Percentiles rank a stretch among this genome's conserved stretches.
These are phyloP conservation scores for Zalophus californianus DNA, from an alignment of 2,797 vertebrate species.

Conservation along the genomic window DNA sequence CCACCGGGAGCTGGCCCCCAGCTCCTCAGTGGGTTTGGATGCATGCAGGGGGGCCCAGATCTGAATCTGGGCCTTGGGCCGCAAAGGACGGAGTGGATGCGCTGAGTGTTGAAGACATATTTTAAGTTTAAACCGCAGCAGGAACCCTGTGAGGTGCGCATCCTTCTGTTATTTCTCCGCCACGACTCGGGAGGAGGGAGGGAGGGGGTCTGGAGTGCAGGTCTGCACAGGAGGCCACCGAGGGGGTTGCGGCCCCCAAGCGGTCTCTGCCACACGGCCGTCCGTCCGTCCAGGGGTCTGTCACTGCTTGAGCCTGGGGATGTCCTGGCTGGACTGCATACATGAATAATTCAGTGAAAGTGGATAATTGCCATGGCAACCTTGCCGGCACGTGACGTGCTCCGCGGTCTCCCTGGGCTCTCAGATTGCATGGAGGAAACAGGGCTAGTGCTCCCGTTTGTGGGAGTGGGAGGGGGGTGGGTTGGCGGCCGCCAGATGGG, in stretches of 20 bases:
- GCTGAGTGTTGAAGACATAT: not conserved
- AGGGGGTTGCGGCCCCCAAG: accelerated
- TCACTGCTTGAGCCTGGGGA: not conserved
- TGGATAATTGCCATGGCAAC: conserved; percentile 81
- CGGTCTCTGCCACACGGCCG: not conserved
- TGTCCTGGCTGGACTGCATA: not conserved
- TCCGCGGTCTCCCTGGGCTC: conserved; percentile 26
- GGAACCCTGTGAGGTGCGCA: not conserved
- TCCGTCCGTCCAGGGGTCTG: conserved; percentile 50
- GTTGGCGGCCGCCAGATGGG: not conserved
- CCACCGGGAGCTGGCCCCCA: not conserved
- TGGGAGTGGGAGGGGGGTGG: conserved; percentile 52
- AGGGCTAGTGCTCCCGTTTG: conserved; percentile 44
- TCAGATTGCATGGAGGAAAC: not conserved
- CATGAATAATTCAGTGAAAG: conserved; percentile 78
- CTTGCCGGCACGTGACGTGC: conserved; percentile 39
- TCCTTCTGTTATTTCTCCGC: not conserved
- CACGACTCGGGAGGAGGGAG: not conserved
- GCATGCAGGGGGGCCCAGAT: not conserved
- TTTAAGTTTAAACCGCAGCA: not conserved
- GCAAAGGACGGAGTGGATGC: not conserved
- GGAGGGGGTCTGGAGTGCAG: not conserved
- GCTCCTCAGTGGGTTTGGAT: not conserved
- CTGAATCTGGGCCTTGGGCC: not conserved
- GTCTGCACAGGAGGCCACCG: not conserved